Evolutionary conservation across 2,888 invertebrate species (phyloP), one percentile per base, ranked within the genome.

Genomic region (Morpho helenor): DNA sequence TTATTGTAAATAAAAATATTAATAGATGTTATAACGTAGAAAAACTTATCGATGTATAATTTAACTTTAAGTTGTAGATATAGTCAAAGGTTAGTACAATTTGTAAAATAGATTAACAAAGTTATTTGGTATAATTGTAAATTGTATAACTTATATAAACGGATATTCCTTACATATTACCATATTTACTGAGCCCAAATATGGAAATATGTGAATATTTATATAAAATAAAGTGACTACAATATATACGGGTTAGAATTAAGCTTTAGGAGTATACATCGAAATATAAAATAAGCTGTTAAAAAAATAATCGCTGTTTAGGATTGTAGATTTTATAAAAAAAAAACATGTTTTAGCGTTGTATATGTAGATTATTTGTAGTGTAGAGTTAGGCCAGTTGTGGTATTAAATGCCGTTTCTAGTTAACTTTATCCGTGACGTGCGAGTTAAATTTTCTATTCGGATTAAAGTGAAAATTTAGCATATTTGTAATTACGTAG

Each of bases 131-230:
- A 48, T 48, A 55, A 47, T 46, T 9, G 31, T 31, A 31, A 31
- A 31, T 31, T 31, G 5, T 31, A 31, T 31, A 31, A 31, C 31
- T 31, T 31, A 31, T 31, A 31, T 3, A 31, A 31, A 31, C 31
- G 31, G 31, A 31, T 31, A 31, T 31, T 31, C 31, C 5, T 63
- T 57, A 65, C 61, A 64, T 68, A 63, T 63, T 66, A 65, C 62
- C 65, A 67, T 72, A 69, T 72, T 70, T 67, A 54, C 54, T 70
- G 73, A 73, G 73, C 73, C 73, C 73, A 66, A 71, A 71, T 71
- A 70, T 67, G 69, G 65, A 64, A 67, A 62, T 62, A 60, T 64
- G 64, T 66, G 63, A 54, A 2, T 45, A 10, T 7, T 40, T 52
- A 52, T n/a, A 43, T 46, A 23, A 41, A 23, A 16, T 47, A 46